Conservation (phyloP, 2,888 invertebrate genomes). For the Phaonia tiefii region DNA sequence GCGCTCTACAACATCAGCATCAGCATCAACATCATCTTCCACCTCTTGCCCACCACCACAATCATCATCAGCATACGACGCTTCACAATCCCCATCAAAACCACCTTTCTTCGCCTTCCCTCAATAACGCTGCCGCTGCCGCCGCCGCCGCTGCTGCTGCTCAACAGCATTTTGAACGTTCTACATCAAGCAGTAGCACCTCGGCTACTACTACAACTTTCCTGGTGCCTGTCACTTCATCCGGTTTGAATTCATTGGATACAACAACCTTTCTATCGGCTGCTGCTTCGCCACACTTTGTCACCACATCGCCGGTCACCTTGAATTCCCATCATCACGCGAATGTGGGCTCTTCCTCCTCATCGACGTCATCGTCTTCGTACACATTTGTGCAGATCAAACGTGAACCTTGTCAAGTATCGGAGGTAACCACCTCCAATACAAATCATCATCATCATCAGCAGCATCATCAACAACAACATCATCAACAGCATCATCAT, state of each 20-base stretch:
- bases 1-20: slow-evolving; percentile 52
- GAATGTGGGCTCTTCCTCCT: slow-evolving; percentile 50
- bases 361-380: slow-evolving; percentile 66
- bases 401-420: slow-evolving; percentile 80
- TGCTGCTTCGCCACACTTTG: slow-evolving; percentile 71
- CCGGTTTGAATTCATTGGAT: slow-evolving; percentile 73
- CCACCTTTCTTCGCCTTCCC: no score
- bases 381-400: slow-evolving; percentile 80
- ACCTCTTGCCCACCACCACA: slow-evolving; percentile 44
- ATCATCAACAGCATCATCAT: slow-evolving; percentile 68
- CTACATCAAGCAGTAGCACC: slow-evolving; percentile 44
- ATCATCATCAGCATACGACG: slow-evolving; percentile 30
- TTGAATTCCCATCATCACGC: slow-evolving; percentile 58
- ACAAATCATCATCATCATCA: slow-evolving; percentile 75
- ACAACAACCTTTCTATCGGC: slow-evolving; percentile 61
- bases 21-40: slow-evolving; percentile 39
- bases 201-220: slow-evolving; percentile 71
- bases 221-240: slow-evolving; percentile 73
- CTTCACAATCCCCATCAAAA: slow-evolving; percentile 40
- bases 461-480: slow-evolving; percentile 68
- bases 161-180: slow-evolving; percentile 68
- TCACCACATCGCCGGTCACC: slow-evolving; percentile 68
- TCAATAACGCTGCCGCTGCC: slow-evolving; percentile 21
- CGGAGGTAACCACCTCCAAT: slow-evolving; percentile 80
- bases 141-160: slow-evolving; percentile 67